Evolutionary conservation across 2,888 invertebrate species (phyloP), one percentile per base, ranked within the genome.

Genomic region (Aphodius sticticus): DNA sequence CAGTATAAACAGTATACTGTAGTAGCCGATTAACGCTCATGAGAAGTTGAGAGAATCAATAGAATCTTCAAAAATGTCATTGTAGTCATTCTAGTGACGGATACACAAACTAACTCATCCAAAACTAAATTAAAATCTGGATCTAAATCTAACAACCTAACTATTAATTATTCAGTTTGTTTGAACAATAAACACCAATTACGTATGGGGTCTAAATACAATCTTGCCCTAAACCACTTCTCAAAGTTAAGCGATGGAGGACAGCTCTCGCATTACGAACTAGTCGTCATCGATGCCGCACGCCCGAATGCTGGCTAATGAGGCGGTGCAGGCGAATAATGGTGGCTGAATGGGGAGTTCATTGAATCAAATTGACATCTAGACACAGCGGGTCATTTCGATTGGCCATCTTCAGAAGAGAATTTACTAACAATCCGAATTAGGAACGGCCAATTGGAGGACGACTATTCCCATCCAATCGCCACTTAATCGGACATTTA

Each of bases 401-500:
- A 53, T 53, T 53, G 53, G 53, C 53, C 53, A 53, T 53, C 53
- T 53, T 53, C 53, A 53, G 53, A 9, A 53, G 9, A 53, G 53
- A 53, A 53, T 53, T 53, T 53, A 53, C 53, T 53, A 53, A 53
- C 53, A 53, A 53, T 53, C 53, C 53, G 53, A 53, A 53, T 53
- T 53, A 53, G 53, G 53, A 53, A 53, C 53, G 53, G 53, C 53
- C 53, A 53, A 53, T 53, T 53, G 53, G 53, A 53, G 3, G 2
- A 2, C 9, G 53, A 53, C 53, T 26, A 26, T 26, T 26, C 26
- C 53, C 53, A 9, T 53, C 53, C 53, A 53, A 53, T 53, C 53
- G 53, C 12, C 53, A 53, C 53, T 53, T 53, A 53, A 53, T 53
- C 53, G 53, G 12, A 53, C 6, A 53, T 53, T 26, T 53, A 53